Percentiles rank a stretch among this genome's conserved stretches.
phyloP scores from a whole-genome alignment of 2,888 invertebrate genomes.

The Ecdyonurus torrentis region DNA sequence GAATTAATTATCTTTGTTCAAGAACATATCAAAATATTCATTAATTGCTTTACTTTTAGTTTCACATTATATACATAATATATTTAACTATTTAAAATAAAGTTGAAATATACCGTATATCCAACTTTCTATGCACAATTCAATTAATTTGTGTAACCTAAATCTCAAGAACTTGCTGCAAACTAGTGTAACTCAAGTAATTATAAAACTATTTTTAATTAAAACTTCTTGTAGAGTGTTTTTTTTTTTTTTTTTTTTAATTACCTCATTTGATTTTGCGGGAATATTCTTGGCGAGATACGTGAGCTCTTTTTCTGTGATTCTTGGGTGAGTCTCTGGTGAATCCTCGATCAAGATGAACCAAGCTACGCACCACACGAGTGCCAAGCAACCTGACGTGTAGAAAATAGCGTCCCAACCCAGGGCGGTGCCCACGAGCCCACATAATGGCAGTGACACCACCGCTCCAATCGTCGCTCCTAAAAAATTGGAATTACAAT shows the following conservation, averaged over 20 bases:
- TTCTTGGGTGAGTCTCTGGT: conserved; percentile 21
- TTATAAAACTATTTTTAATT: background rate
- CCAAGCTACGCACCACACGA: conserved; percentile 25
- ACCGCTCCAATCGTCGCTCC: conserved; percentile 33
- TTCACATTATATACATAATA: no score
- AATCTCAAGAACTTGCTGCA: no score
- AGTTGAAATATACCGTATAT: no score
- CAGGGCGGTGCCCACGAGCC: conserved; percentile 20
- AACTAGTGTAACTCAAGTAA: no score
- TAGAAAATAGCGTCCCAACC: conserved; percentile 31
- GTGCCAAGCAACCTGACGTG: conserved; percentile 17
- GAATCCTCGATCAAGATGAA: conserved; percentile 18
- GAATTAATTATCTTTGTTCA: no score
- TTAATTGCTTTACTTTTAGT: no score
- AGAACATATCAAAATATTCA: no score
- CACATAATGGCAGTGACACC: conserved; percentile 25
- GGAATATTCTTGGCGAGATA: conserved; percentile 14
- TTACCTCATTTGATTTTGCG: conserved; percentile 7
- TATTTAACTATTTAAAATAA: no score
- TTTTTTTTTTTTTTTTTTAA: no score
- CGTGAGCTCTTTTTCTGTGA: conserved; percentile 17
- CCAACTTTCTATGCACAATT: no score
- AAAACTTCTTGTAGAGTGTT: background rate
- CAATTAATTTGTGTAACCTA: no score
- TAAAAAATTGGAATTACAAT: conserved; percentile 13